Evolutionary conservation across 2,797 vertebrate genomes (phyloP), one percentile per base, ranked within the genome.

Genomic region (Forpus xanthops): DNA sequence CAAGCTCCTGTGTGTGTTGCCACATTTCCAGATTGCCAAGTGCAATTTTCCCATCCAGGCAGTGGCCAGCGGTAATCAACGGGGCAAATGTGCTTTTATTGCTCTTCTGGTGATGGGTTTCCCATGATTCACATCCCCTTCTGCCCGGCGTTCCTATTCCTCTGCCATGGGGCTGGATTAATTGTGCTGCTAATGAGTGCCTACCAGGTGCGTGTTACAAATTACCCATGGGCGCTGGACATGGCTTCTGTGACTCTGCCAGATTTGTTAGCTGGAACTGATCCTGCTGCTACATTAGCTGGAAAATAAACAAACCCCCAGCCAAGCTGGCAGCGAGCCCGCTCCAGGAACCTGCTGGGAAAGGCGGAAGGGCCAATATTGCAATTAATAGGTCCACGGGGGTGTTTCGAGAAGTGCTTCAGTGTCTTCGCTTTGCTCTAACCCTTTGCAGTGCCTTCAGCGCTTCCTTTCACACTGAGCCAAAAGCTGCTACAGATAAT

Each of bases 271-370:
- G 60, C 86, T 94, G 89, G 85, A 96, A 10, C 81, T 27, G 83
- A 80, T 94, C 74, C 87, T 93, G 72, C 92, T 83, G 84, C 89
- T 94, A 72, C 89, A 93, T 87, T 84, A 82, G 89, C 92, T 92
- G 92, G 86, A 93, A 96, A 95, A 92, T 33, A 94, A 96, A 94
- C 91, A 96, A 75, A 90, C 4, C 76, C 79, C 5, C 15, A 49
- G 93, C 95, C 92, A 95, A 92, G 78, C 78, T 95, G 94, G 90
- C 78, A 8, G 44, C 2, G 0, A 28, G 85, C 95, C 88, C 31
- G 15, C 21, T 62, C 92, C 82, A 24, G 90, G 86, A 95, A 88
- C 92, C 93, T 93, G 88, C 88, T 92, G 94, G 87, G 91, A 85
- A 25, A 55, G 92, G 67, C 1, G 1, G 45, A 74, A 85, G 78